These are phyloP conservation scores for Antennarius maculatus DNA, from an alignment of 2,797 vertebrate genomes.

Conservation along the genomic window DNA sequence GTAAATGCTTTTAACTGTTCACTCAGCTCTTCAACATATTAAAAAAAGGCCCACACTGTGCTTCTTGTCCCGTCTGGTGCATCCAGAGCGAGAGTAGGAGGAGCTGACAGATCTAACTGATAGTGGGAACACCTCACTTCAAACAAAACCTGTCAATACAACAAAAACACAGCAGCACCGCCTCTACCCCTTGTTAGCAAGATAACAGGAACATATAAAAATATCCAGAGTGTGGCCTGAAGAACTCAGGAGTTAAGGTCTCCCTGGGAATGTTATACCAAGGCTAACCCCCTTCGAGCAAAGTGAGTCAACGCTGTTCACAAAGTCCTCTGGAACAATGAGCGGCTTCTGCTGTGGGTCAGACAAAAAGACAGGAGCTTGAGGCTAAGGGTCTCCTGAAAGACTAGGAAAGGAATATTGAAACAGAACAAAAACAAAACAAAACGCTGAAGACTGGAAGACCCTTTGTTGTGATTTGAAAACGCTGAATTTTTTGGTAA, in stretches of 20 bases:
- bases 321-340: slow-evolving; percentile 41
- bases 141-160: slow-evolving; percentile 56
- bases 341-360: slow-evolving; percentile 45
- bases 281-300: slow-evolving; percentile 60
- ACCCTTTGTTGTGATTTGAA: not conserved
- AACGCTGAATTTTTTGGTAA: not conserved
- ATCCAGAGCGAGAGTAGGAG: slow-evolving; percentile 42
- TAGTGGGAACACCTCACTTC: slow-evolving; percentile 36
- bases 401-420: slow-evolving; percentile 5
- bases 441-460: slow-evolving; percentile 1
- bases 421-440: slow-evolving; percentile 7
- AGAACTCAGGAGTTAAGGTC: slow-evolving; percentile 43
- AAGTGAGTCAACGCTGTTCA: slow-evolving; percentile 58
- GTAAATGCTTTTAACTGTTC: slow-evolving; percentile 73
- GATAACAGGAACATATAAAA: slow-evolving; percentile 33
- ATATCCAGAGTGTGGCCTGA: slow-evolving; percentile 45
- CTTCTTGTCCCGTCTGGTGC: slow-evolving; percentile 26
- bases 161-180: slow-evolving; percentile 34
- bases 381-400: slow-evolving; percentile 29
- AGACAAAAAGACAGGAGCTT: slow-evolving; percentile 40
- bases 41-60: slow-evolving; percentile 20
- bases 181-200: slow-evolving; percentile 17
- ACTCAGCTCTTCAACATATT: slow-evolving; percentile 29
- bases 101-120: slow-evolving; percentile 56
- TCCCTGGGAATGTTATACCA: slow-evolving; percentile 43